phyloP scores from a whole-genome alignment of 2,888 invertebrate species.

The Gari tellinella region DNA sequence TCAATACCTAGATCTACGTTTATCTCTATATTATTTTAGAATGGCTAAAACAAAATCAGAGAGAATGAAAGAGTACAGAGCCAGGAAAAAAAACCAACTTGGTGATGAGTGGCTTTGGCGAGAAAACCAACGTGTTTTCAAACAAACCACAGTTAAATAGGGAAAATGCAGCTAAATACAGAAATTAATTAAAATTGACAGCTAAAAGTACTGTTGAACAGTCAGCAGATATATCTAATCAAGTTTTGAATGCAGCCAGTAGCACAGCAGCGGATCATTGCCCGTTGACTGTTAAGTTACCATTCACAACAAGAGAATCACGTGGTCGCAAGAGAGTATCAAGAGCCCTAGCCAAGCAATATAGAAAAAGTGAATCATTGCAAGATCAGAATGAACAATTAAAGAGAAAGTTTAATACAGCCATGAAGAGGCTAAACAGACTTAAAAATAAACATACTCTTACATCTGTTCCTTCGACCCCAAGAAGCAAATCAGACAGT shows the following conservation, averaged over 20 bases:
- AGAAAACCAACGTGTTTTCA: not conserved
- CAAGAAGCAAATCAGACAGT: too few species aligned
- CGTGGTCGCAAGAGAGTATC: conserved; percentile 7
- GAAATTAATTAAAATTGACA: not conserved
- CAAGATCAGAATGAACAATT: conserved; percentile 1
- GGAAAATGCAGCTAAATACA: not conserved
- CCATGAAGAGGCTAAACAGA: not conserved
- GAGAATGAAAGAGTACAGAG: conserved; percentile 7
- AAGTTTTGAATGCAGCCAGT: not conserved
- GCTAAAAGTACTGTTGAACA: not conserved
- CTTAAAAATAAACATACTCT: not conserved
- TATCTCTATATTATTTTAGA: too few species aligned
- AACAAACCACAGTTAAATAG: too few species aligned
- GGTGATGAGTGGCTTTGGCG: conserved; percentile 1
- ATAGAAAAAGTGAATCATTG: conserved; percentile 3
- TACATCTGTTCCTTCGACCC: too few species aligned
- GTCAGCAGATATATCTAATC: not conserved
- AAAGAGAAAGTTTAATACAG: conserved; percentile 5
- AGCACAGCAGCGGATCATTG: not conserved
- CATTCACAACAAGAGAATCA: not conserved
- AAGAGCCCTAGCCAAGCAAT: not conserved
- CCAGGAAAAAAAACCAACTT: not conserved
- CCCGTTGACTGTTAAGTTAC: not conserved
- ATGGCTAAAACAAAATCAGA: conserved; percentile 10
- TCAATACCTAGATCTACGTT: too few species aligned